phyloP scores from a whole-genome alignment of 2,113 vertebrate genomes.

The Zosterops pallidus region DNA sequence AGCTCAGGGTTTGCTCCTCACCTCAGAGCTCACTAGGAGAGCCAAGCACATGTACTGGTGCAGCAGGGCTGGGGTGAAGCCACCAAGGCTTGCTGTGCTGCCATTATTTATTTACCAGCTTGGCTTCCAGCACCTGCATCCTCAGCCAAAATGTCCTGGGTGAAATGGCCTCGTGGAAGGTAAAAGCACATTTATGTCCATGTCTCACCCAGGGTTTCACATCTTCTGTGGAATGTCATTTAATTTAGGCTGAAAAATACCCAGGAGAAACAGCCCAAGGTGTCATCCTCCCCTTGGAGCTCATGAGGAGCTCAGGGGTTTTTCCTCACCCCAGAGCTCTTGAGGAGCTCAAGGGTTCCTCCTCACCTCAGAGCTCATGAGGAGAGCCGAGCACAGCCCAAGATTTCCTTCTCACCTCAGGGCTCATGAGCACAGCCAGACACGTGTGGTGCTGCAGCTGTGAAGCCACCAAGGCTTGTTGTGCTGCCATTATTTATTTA shows the following conservation, averaged over 20 bases:
- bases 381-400: background rate
- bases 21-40: background rate
- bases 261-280: background rate
- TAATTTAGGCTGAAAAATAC: background rate
- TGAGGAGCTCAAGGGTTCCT: too few species aligned
- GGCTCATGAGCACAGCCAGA: background rate
- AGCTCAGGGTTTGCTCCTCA: background rate
- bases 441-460: fast-evolving
- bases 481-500: background rate
- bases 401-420: background rate
- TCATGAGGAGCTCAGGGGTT: too few species aligned
- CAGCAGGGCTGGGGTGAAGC: background rate
- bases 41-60: background rate
- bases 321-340: too few species aligned
- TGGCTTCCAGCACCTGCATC: too few species aligned
- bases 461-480: background rate
- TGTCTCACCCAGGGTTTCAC: too few species aligned
- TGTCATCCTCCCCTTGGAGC: too few species aligned
- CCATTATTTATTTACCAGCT: too few species aligned
- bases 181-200: too few species aligned
- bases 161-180: too few species aligned
- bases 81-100: too few species aligned
- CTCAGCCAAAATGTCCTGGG: too few species aligned
- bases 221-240: background rate
- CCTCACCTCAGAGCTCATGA: too few species aligned